Conservation (phyloP, 2,888 invertebrate species). For the Temnothorax ravouxi region DNA sequence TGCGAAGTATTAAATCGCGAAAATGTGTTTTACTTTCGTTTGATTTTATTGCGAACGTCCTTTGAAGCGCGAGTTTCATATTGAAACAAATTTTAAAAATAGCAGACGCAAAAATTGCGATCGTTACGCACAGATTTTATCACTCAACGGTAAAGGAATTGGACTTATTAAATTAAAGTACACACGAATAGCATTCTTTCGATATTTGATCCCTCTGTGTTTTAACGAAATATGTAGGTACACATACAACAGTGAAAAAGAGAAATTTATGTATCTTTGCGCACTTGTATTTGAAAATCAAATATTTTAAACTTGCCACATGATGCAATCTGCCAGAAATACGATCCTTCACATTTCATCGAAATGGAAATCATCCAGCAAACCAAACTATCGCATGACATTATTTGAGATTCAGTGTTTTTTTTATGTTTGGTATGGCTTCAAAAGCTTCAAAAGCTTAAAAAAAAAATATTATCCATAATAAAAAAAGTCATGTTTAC, state of each 20-base stretch:
- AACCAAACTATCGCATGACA: background rate
- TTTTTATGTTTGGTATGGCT: background rate
- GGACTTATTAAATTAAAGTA: slow-evolving; percentile 18
- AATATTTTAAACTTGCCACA: background rate
- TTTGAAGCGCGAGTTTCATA: background rate
- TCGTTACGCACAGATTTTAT: background rate
- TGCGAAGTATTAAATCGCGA: background rate
- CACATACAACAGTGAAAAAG: background rate
- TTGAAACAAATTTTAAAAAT: slow-evolving; percentile 5
- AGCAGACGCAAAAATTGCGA: background rate
- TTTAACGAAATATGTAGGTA: background rate
- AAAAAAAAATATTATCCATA: no score
- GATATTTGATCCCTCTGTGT: background rate
- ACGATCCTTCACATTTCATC: slow-evolving; percentile 23
- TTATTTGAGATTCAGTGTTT: slow-evolving; percentile 4
- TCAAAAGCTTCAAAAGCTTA: background rate
- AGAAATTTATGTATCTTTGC: slow-evolving; percentile 3
- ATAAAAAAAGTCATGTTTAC: no score
- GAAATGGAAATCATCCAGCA: slow-evolving; percentile 22
- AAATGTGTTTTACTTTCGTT: slow-evolving; percentile 23
- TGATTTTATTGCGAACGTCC: slow-evolving; percentile 17
- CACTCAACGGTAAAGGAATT: background rate
- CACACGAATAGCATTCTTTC: background rate
- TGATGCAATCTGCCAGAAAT: slow-evolving; percentile 21
- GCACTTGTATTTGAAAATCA: background rate